Evolutionary conservation across 1,140 invertebrate genomes (phyloP).

Genomic region (Halictus rubicundus): DNA sequence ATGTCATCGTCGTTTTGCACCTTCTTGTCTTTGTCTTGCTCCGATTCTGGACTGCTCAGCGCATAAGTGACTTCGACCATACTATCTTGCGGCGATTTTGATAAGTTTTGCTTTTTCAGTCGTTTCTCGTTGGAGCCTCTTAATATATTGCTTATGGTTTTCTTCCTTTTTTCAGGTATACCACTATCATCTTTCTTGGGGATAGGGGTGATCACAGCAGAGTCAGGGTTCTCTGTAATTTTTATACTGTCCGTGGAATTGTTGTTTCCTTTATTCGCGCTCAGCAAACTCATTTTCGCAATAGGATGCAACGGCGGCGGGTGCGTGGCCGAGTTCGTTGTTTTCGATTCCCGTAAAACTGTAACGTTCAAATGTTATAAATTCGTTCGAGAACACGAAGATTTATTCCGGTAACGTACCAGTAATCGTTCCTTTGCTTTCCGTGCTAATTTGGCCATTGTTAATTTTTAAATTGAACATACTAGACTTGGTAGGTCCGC

Average conservation of each 20-base stretch:
- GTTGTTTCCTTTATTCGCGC: conserved; percentile 65
- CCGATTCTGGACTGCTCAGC: conserved; percentile 74
- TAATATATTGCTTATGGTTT: conserved; percentile 77
- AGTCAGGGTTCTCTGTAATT: conserved; percentile 78
- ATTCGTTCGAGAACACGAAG: neutral
- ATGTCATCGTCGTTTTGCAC: conserved; percentile 78
- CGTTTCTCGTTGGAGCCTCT: conserved; percentile 73
- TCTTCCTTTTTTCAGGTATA: conserved; percentile 74
- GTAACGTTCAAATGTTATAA: conserved; percentile 33
- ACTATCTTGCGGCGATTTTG: conserved; percentile 73
- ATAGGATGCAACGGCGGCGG: conserved; percentile 79
- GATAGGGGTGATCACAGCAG: conserved; percentile 77
- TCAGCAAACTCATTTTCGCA: conserved; percentile 75
- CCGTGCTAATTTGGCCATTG: conserved; percentile 80
- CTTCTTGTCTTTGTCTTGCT: conserved; percentile 75
- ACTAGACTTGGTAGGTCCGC: conserved; percentile 73
- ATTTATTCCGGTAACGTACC: conserved; percentile 63
- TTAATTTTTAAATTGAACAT: conserved; percentile 82
- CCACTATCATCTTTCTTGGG: conserved; percentile 73
- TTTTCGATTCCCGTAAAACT: conserved; percentile 78
- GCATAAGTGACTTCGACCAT: conserved; percentile 71
- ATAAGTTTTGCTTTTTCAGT: conserved; percentile 72
- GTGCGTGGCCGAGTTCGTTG: conserved; percentile 72
- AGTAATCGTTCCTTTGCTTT: conserved; percentile 80
- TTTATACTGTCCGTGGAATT: conserved; percentile 76